A percentile compares a stretch with the other conserved stretches of the same genome.
Evolutionary conservation across 1,140 invertebrate genomes (phyloP).

Genomic region (Lordiphosa stackelbergi): DNA sequence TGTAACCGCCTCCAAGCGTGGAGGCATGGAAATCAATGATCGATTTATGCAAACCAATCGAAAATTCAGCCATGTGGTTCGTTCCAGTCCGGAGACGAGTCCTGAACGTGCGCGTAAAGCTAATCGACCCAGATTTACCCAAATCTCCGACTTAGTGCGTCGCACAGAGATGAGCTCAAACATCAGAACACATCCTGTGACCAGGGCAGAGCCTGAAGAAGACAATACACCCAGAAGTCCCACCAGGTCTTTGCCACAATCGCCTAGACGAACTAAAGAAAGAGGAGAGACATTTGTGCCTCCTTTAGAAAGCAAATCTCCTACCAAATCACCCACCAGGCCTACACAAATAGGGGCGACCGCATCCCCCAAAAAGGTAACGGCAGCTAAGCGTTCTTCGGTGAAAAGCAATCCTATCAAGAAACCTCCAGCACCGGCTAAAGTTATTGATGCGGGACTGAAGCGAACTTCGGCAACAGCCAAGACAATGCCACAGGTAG

Average conservation of each 20-base stretch:
- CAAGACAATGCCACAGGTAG: constrained; percentile 1
- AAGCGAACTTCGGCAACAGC: not conserved
- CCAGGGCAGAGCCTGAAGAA: not conserved
- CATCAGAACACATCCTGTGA: not conserved
- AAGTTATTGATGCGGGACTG: constrained; percentile 47
- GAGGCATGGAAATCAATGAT: constrained; percentile 58
- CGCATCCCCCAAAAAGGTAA: constrained; percentile 10
- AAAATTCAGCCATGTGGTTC: constrained; percentile 57
- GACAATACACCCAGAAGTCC: constrained; percentile 17
- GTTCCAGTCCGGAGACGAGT: constrained; percentile 18
- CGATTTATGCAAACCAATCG: constrained; percentile 57
- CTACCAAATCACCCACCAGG: constrained; percentile 2
- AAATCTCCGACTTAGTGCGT: constrained; percentile 53
- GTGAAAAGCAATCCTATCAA: constrained; percentile 1
- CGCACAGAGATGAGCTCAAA: not conserved
- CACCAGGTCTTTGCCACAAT: constrained; percentile 24
- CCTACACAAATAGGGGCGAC: not conserved
- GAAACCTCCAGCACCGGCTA: constrained; percentile 14
- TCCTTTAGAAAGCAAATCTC: not conserved
- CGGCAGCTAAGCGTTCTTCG: not conserved
- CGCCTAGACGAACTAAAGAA: constrained; percentile 15
- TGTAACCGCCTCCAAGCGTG: not conserved
- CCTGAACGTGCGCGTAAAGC: constrained; percentile 7
- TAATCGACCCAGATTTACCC: constrained; percentile 50
- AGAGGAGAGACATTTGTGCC: not conserved